phyloP scores from a whole-genome alignment of 2,797 vertebrate species.

The Crax fasciolata region DNA sequence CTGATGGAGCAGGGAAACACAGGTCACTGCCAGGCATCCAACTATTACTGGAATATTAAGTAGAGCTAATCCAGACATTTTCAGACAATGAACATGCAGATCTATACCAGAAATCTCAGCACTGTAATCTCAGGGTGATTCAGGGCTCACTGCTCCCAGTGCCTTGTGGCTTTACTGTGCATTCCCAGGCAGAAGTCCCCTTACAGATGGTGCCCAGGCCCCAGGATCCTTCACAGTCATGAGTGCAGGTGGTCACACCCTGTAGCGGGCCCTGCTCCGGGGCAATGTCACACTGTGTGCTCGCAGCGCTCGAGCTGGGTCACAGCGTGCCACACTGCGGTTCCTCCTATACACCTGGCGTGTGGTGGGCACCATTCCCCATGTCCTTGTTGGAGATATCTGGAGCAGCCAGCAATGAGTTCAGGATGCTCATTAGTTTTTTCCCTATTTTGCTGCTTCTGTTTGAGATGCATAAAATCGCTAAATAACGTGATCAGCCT shows the following conservation, averaged over 20 bases:
- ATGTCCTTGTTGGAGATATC: not conserved
- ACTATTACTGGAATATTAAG: not conserved
- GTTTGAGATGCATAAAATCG: not conserved
- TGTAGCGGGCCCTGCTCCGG: not conserved
- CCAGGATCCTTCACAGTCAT: not conserved
- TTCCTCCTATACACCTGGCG: not conserved
- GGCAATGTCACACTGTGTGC: not conserved
- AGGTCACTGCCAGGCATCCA: not conserved
- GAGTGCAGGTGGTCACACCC: not conserved
- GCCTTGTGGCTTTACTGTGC: not conserved
- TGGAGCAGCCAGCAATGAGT: not conserved
- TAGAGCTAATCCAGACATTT: not conserved
- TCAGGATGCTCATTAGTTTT: not conserved
- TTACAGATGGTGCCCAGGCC: not conserved
- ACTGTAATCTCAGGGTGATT: not conserved
- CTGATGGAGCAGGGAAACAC: not conserved
- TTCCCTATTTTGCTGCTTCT: not conserved
- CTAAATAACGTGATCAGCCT: no score
- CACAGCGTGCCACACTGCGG: rapidly evolving
- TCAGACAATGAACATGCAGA: not conserved
- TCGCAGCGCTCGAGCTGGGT: not conserved
- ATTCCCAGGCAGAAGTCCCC: not conserved
- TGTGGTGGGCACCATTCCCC: rapidly evolving
- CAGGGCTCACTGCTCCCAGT: not conserved
- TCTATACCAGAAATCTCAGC: not conserved